Base-by-base conservation (phyloP, 2,113 vertebrate species). In the Caloenas nicobarica region DNA sequence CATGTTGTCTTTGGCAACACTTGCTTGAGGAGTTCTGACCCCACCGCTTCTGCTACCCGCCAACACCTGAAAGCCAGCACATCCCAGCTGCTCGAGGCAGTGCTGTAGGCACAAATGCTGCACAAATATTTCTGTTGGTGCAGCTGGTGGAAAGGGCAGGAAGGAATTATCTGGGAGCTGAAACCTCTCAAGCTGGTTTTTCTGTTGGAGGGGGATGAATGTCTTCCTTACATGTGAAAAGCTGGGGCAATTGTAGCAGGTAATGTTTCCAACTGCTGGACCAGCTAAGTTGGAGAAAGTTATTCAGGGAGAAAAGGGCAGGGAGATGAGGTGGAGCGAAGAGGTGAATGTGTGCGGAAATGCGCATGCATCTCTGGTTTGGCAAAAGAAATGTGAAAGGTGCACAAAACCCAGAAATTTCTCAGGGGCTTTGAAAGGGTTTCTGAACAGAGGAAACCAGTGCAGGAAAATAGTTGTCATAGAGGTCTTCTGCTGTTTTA, bases 361-460 rank as follows among this genome's bases (percentile, higher is more conserved):
- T 11, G 34, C 0, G 0, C 2, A 4, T 31, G 21, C 2, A 6
- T 53, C 11, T 36, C 48, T 83, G 31, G 25, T 64, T 29, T 62
- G 51, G 28, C 24, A 62, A 58, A 33, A 88, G 66, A 71, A 15
- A 22, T 5, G 10, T 29, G 42, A 64, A 33, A 13, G 11, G 8
- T 53, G 2, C 5, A 4, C 16, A 34, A 88, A 36, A 22, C 31
- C 28, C 50, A 73, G 36, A 57, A 69, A 66, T 77, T 77, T 83
- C 31, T 31, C 4, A 26, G 33, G 29, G 19, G 5, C 48, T 85
- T 93, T 28, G 24, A 42, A 91, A 81, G 71, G 16, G 1, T 7
- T 48, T 86, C 74, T 78, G 57, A 64, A 87, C 38, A 36, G 34
- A 50, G 17, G 8, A 11, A 42, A n/a, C 21, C 16, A 42, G 26